phyloP scores from a whole-genome alignment of 2,888 invertebrate species.

The Mellilla xanthometata region DNA sequence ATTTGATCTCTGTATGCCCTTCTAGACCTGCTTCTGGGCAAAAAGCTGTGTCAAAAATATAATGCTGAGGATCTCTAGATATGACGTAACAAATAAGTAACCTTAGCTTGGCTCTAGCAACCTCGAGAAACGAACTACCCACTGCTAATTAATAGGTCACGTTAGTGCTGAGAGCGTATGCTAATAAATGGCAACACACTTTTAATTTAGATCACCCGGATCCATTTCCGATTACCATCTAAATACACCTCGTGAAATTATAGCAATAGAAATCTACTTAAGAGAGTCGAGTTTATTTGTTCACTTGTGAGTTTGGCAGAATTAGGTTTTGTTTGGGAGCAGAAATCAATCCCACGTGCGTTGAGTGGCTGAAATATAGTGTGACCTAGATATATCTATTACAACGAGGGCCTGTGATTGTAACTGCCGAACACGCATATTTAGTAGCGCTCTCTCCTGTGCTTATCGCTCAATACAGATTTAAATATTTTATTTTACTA shows the following conservation, averaged over 20 bases:
- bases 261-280: constrained; percentile 11
- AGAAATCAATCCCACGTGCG: constrained; percentile 36
- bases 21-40: no score
- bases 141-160: no score
- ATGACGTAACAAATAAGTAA: no score
- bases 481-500: no score
- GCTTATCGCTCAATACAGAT: no score
- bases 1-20: no score
- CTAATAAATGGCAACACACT: constrained; percentile 8
- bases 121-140: no score
- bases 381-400: constrained; percentile 38
- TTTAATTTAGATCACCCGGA: constrained; percentile 16
- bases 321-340: constrained; percentile 36
- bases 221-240: constrained; percentile 18
- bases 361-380: constrained; percentile 31
- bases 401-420: constrained; percentile 44
- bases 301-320: constrained; percentile 33
- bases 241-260: background rate
- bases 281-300: constrained; percentile 31
- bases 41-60: no score
- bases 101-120: no score
- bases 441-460: no score
- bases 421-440: constrained; percentile 19
- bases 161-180: no score
- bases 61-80: no score